Evolutionary conservation across 2,888 invertebrate species (phyloP), one percentile per base, ranked within the genome.

Genomic region (Nipponacmea schrenckii): DNA sequence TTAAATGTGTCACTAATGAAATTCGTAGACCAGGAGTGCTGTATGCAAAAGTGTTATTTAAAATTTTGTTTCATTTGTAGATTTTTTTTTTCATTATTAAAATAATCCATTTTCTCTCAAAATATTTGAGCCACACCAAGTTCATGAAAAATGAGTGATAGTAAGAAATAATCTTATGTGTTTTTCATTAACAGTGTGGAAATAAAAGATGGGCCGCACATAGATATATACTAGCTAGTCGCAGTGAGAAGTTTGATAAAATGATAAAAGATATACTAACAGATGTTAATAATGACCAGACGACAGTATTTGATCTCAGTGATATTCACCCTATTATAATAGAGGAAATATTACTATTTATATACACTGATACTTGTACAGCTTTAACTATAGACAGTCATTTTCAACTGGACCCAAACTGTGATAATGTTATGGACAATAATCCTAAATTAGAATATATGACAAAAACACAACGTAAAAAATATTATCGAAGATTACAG

Each of bases 281-380:
- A 27, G 24, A 31, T 1, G 62, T 20, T 15, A 31, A 27, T 10
- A 69, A 70, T 31, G 65, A 50, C 1, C 48, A 73, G 64, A 76
- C 66, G 31, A 76, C 77, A 0, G 84, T 88, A 0, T 83, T 93
- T 0, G 80, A 85, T 24, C 83, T 93, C 5, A 90, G 91, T 0
- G 91, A 92, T 73, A 89, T 92, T 0, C 90, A 92, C 69, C 91
- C 92, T 0, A 91, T 92, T 68, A 92, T 94, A 72, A 94, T 95
- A 85, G 92, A 93, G 73, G 91, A 94, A 74, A 89, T 95, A n/a
- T 86, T 95, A 10, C 87, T 89, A 71, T 93, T 90, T 85, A 92
- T 95, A 80, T 95, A 96, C 85, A 93, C 93, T 0, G 92, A 92
- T 7, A 90, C 89, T 0, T 94, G 93, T 84, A 92, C 92, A 79